Percentiles rank a stretch among this genome's conserved stretches.
Evolutionary conservation across 2,797 vertebrate species (phyloP).

Genomic region (Tamandua tetradactyla): DNA sequence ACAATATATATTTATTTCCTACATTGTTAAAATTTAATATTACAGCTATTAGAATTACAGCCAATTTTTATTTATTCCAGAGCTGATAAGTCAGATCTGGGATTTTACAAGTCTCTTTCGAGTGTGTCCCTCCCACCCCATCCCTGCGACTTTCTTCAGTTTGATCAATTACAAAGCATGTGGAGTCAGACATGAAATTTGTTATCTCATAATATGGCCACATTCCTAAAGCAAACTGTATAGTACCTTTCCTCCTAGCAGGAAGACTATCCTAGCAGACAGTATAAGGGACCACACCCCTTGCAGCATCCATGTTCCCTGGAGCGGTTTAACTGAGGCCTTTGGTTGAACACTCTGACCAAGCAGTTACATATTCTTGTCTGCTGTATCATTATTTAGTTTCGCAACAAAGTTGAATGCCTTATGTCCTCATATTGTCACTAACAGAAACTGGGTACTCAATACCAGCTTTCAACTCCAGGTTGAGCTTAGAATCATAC

Average conservation of each 20-base stretch:
- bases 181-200: not conserved
- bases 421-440: not conserved
- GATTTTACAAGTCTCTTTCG: not conserved
- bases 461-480: not conserved
- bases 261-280: not conserved
- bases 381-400: not conserved
- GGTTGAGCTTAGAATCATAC: not conserved
- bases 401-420: not conserved
- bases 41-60: not conserved
- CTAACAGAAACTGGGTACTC: not conserved
- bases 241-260: not conserved
- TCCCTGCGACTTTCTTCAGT: not conserved
- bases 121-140: not conserved
- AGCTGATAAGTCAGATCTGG: not conserved
- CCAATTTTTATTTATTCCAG: conserved; percentile 25
- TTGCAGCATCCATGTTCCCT: not conserved
- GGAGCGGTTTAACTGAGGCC: not conserved
- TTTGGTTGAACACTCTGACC: not conserved
- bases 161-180: conserved; percentile 24
- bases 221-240: not conserved
- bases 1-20: not conserved
- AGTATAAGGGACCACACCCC: not conserved
- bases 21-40: conserved; percentile 40
- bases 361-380: not conserved
- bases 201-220: not conserved